Conservation (phyloP, 2,113 vertebrate species). For the Agapornis roseicollis region DNA sequence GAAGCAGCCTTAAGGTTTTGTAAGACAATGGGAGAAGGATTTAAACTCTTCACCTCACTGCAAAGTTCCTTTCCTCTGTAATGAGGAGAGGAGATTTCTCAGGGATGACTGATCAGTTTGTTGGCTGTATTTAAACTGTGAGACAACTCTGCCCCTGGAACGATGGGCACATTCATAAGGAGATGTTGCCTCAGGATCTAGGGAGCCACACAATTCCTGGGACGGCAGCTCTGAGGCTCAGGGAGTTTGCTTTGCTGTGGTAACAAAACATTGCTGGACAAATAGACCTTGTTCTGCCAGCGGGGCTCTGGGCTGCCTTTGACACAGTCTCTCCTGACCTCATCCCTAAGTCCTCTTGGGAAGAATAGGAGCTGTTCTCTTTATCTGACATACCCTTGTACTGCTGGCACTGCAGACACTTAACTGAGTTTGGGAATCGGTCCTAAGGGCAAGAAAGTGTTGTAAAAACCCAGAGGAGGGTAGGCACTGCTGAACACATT, state of each 20-base stretch:
- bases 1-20: neutral
- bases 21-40: neutral
- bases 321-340: neutral
- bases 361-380: neutral
- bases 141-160: neutral
- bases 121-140: neutral
- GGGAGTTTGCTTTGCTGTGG: neutral
- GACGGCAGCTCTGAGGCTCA: neutral
- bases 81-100: neutral
- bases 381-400: neutral
- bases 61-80: neutral
- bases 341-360: neutral
- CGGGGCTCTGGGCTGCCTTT: neutral
- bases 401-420: neutral
- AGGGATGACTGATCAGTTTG: neutral
- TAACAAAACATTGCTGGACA: neutral
- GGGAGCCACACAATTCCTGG: neutral
- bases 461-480: neutral
- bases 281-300: neutral
- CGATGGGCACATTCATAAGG: neutral
- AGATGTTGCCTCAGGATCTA: neutral
- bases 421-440: neutral
- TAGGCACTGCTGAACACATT: fast-evolving
- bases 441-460: neutral
- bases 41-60: neutral